Conservation (phyloP, 2,888 invertebrate genomes). For the Volucella inflata region DNA sequence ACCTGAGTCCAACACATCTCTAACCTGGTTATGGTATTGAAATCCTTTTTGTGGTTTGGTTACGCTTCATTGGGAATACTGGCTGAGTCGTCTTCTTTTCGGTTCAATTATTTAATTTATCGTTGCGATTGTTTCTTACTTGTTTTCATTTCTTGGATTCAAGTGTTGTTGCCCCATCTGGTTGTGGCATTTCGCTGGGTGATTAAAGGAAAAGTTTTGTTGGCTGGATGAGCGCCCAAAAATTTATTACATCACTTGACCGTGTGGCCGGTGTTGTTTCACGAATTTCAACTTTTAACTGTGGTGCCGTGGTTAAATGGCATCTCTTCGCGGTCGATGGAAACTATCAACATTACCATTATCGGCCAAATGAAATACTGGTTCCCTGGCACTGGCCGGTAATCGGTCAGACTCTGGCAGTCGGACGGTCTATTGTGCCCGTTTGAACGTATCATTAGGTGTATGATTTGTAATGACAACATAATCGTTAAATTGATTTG, state of each 20-base stretch:
- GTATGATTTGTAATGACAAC: slow-evolving; percentile 78
- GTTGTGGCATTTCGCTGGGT: slow-evolving; percentile 66
- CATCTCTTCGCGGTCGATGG: slow-evolving; percentile 35
- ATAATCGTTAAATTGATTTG: slow-evolving; percentile 77
- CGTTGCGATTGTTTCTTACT: slow-evolving; percentile 30
- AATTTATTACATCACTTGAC: slow-evolving; percentile 71
- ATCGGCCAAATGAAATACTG: slow-evolving; percentile 64
- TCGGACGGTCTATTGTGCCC: slow-evolving; percentile 28
- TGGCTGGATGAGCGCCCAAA: neutral
- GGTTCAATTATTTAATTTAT: slow-evolving; percentile 67
- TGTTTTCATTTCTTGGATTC: slow-evolving; percentile 22
- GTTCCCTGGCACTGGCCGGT: slow-evolving; percentile 32
- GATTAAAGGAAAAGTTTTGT: slow-evolving; percentile 64
- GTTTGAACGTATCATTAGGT: slow-evolving; percentile 77
- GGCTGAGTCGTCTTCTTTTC: slow-evolving; percentile 35
- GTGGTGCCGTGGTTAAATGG: slow-evolving; percentile 38
- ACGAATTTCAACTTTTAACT: slow-evolving; percentile 22
- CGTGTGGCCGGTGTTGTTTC: slow-evolving; percentile 32
- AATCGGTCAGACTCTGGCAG: slow-evolving; percentile 25
- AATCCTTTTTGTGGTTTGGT: slow-evolving; percentile 48
- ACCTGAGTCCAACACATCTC: slow-evolving; percentile 51
- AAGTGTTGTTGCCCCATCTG: slow-evolving; percentile 67
- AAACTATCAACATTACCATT: slow-evolving; percentile 67
- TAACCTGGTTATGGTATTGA: slow-evolving; percentile 14
- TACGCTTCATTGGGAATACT: slow-evolving; percentile 1